Evolutionary conservation across 2,888 invertebrate genomes (phyloP), one percentile per base, ranked within the genome.

Genomic region (Xestoiulus laeticollis): DNA sequence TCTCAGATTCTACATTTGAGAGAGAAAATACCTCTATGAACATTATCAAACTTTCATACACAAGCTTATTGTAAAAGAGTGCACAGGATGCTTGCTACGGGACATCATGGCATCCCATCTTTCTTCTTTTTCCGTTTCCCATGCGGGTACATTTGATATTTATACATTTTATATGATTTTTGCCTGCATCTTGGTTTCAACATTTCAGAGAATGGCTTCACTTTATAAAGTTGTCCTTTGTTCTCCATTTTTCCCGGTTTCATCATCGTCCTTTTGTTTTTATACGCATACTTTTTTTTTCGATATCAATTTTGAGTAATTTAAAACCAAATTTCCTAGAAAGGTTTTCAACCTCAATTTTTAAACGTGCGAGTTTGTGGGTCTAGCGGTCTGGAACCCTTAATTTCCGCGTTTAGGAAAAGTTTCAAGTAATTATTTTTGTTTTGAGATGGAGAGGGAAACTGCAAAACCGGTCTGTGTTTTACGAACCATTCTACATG

Each of bases 311-410:
- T 78, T 78, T 10, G 14, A 78, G 78, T 30, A 78, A 78, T 78
- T 78, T 78, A 78, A 78, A 78, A 78, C 78, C 30, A 30, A 30
- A 78, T 78, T 78, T 78, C 78, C 30, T 78, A 78, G 14, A 26
- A 78, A 78, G 78, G 78, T 78, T 78, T 78, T 78, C 30, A 78
- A 78, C 78, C 78, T 30, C 78, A 30, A 30, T 78, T 78, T 78
- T 78, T 30, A 30, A 30, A 26, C 78, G 8, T 14, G 30, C 30
- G 26, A 26, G 78, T n/a, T 26, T 78, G 78, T 14, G 30, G 30
- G 30, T 14, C 16, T 78, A 26, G 6, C 78, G 30, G 78, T 30
- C 30, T 30, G 30, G 8, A 78, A 78, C 78, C 30, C 26, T n/a
- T 78, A 26, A 78, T 26, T 78, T 78, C 16, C 2, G 26, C 12